A percentile compares a stretch with the other conserved stretches of the same genome.
These are phyloP conservation scores for Clarias gariepinus DNA, from an alignment of 2,113 vertebrate species.

Conservation along the genomic window DNA sequence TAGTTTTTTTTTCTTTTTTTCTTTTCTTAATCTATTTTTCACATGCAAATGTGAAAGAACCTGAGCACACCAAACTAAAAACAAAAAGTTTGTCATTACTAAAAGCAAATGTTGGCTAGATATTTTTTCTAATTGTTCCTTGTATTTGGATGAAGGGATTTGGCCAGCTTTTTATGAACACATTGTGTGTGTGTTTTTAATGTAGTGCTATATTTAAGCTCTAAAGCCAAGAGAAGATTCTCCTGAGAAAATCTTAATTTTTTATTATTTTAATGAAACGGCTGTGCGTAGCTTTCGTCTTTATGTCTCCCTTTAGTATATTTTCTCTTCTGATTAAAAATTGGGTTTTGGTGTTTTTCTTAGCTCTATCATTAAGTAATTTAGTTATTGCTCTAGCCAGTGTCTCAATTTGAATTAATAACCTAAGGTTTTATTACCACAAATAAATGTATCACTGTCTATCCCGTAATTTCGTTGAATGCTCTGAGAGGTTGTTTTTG, in stretches of 20 bases:
- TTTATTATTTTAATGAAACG: constrained; percentile 30
- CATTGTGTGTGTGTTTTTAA: not conserved
- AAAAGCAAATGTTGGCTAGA: not conserved
- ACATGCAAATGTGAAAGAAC: not conserved
- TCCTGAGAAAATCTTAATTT: not conserved
- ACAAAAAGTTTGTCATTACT: not conserved
- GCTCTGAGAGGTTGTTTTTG: not conserved
- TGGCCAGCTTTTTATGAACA: not conserved
- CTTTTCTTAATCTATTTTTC: not conserved
- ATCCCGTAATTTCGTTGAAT: no score
- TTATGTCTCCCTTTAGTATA: not conserved
- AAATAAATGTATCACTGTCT: not conserved
- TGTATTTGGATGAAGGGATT: not conserved
- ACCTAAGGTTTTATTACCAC: not conserved
- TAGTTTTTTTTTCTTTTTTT: not conserved
- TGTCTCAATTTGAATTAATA: not conserved
- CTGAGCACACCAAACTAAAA: not conserved
- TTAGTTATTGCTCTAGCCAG: not conserved
- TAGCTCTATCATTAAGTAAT: not conserved
- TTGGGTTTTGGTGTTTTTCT: not conserved
- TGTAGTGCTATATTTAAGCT: not conserved
- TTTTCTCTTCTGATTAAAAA: constrained; percentile 22
- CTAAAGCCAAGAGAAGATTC: not conserved
- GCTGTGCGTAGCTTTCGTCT: not conserved
- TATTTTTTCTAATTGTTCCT: not conserved